Evolutionary conservation across 2,888 invertebrate genomes (phyloP), one percentile per base, ranked within the genome.

Genomic region (Trachelus stipa): DNA sequence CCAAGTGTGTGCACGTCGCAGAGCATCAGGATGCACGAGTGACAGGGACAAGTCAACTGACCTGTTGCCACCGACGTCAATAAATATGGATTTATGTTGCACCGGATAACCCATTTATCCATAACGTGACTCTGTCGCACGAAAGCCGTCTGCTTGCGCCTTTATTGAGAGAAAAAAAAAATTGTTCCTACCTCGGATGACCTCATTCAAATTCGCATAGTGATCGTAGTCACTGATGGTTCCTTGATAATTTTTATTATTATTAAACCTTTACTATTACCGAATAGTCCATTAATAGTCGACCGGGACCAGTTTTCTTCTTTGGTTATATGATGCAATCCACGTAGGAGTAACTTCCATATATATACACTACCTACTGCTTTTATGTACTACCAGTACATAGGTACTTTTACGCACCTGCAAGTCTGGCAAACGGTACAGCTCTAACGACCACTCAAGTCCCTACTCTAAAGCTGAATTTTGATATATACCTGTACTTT

Each of bases 21-120:
- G 33, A 6, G 71, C 31, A 71, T 31, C 56, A 56, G 34, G 34
- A 71, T 31, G 71, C 71, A 34, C 12, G 33, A 34, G 71, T 71
- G 71, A 71, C 71, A 34, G 71, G 71, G 34, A 71, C 71, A 34
- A 71, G 71, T 71, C 71, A 71, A 71, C 31, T 30, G 31, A 73
- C 34, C 77, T 40, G 78, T 80, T 76, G 71, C 68, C 68, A 73
- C 12, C 76, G 71, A 31, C 73, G 73, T 69, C 82, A 73, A 81
- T 83, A 83, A 83, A 83, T 81, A 80, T 79, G 81, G 78, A 82
- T 81, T 83, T 80, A 82, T 82, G 80, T 76, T 76, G 75, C 40
- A 31, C 75, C 12, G 12, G 12, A 77, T 83, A 83, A 83, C 83
- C 83, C 81, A 83, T 83, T 83, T 83, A 73, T 30, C 79, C 73